Base-by-base conservation (phyloP, 2,797 vertebrate genomes). In the Zenarchopterus dispar region DNA sequence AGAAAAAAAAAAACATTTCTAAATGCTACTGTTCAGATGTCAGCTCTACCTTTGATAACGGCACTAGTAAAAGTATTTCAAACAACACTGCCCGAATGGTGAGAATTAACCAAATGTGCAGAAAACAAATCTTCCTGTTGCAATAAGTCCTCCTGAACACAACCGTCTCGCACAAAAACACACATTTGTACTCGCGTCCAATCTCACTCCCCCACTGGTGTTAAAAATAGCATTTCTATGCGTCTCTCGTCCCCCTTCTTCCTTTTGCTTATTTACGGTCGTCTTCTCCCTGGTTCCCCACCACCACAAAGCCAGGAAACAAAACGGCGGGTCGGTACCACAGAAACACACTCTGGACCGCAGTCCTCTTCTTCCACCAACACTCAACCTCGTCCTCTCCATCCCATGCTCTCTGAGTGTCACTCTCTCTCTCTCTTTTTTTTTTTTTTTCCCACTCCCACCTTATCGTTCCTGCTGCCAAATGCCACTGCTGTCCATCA, bases 401-500 rank as follows among this genome's bases (percentile, higher is more conserved):
- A 6, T 59, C 68, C 51, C 28, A 61, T 66, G n/a, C 42, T 24
- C 65, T 66, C 64, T 72, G 74, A 24, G 28, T 67, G 79, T 73
- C 74, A 75, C 78, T 81, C 5, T 43, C 45, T 48, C 71, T 65
- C 52, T 64, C 78, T 81, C 5, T 43, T 43, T 48, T 73, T 65
- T 62, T 64, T 28, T 43, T 45, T 47, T 73, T 62, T 51, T 62
- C 73, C 5, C 62, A 67, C 81, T 72, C 64, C 62, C 51, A 81
- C 88, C 87, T 92, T 91, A 93, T 93, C 90, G 53, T 77, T 59
- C 79, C 82, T 79, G 62, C 85, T 88, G 85, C 90, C 88, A 93
- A 93, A 93, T 93, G 91, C 92, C 93, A 93, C 74, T 28, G 82
- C 91, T 90, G 90, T 93, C 93, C 84, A 88, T 93, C 92, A 93